A percentile compares a stretch with the other conserved stretches of the same genome.
Evolutionary conservation across 2,888 invertebrate genomes (phyloP).

Genomic region (Rhagium mordax): DNA sequence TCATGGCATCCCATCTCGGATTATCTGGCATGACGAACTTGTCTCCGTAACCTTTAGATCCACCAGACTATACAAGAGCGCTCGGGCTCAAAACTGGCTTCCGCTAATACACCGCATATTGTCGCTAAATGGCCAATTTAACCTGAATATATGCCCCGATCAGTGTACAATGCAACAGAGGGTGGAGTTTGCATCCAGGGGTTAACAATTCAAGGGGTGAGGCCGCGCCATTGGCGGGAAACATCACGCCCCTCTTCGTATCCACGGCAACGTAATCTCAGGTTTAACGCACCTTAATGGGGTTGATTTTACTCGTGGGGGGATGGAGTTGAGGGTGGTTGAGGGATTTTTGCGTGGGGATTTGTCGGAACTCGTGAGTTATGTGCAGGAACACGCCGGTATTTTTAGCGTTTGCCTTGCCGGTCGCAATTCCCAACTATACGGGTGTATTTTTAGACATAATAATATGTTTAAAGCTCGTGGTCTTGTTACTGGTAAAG

Average conservation of each 20-base stretch:
- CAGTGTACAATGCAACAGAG: slow-evolving; percentile 50
- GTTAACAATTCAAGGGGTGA: slow-evolving; percentile 48
- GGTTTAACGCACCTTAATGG: slow-evolving; percentile 61
- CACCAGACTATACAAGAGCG: slow-evolving; percentile 26
- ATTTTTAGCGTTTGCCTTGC: background rate
- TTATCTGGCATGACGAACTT: too few relatives aligned
- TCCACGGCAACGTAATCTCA: slow-evolving; percentile 59
- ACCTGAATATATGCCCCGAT: slow-evolving; percentile 51
- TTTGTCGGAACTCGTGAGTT: slow-evolving; percentile 9
- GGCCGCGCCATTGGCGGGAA: slow-evolving; percentile 50
- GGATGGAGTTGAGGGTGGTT: slow-evolving; percentile 27
- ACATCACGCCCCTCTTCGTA: slow-evolving; percentile 52
- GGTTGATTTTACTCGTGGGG: slow-evolving; percentile 45
- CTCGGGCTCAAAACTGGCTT: slow-evolving; percentile 57
- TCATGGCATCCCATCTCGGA: too few relatives aligned
- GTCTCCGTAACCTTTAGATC: too few relatives aligned
- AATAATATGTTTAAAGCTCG: too few relatives aligned
- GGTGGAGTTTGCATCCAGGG: slow-evolving; percentile 52
- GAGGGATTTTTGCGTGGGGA: background rate
- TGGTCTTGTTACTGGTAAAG: too few relatives aligned
- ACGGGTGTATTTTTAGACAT: background rate
- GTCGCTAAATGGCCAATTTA: slow-evolving; percentile 64
- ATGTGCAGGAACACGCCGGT: background rate
- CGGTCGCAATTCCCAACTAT: background rate
- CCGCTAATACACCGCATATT: slow-evolving; percentile 67